Percentiles rank a stretch among this genome's conserved stretches.
Evolutionary conservation across 2,797 vertebrate genomes (phyloP).

Genomic region (Pangasius sanitwongsei): DNA sequence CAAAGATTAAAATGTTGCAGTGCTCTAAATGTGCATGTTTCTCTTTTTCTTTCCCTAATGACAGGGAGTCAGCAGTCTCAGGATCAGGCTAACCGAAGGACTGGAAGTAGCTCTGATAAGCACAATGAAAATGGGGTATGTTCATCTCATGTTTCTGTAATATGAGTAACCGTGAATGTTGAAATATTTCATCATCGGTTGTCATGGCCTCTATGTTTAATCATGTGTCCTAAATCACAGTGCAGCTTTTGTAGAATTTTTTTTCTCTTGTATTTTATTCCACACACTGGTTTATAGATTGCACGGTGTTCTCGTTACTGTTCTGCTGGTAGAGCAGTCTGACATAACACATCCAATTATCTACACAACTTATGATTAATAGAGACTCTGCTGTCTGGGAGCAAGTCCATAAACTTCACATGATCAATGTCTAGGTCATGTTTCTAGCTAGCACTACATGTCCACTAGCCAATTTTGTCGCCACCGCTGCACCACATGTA

Average conservation of each 20-base stretch:
- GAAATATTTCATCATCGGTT: background rate
- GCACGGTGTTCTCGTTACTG: background rate
- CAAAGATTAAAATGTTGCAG: constrained; percentile 3
- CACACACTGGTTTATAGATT: background rate
- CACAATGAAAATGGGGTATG: constrained; percentile 80
- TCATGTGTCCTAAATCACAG: background rate
- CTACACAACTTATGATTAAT: constrained; percentile 25
- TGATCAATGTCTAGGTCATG: constrained; percentile 17
- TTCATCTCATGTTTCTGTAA: constrained; percentile 40
- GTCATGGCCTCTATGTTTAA: background rate
- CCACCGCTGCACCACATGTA: too few relatives aligned
- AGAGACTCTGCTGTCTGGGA: background rate
- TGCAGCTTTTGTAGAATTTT: background rate
- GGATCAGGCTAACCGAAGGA: constrained; percentile 74
- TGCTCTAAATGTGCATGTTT: constrained; percentile 16
- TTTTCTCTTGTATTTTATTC: background rate
- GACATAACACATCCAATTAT: constrained; percentile 12
- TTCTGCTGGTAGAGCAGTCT: constrained; percentile 1
- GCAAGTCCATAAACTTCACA: background rate
- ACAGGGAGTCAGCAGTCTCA: constrained; percentile 81
- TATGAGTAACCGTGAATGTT: background rate
- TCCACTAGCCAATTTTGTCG: too few relatives aligned
- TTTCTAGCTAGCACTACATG: background rate
- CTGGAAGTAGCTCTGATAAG: constrained; percentile 75
- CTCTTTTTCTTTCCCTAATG: constrained; percentile 43